Conservation (phyloP, 2,797 vertebrate species). For the Lithobates pipiens region DNA sequence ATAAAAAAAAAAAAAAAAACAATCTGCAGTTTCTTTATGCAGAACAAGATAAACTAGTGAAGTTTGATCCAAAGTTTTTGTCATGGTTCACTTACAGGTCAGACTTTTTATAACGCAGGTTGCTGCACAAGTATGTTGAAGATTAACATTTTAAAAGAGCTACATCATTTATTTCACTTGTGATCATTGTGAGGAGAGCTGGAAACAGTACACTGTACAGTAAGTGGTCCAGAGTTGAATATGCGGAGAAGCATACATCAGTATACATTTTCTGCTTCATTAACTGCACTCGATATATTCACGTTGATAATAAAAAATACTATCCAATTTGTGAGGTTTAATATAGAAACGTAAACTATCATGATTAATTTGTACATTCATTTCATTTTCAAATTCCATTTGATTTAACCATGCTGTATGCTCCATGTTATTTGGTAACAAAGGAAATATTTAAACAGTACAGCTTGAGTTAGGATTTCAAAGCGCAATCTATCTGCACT, state of each 20-base stretch:
- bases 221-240: not conserved
- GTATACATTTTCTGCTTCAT: not conserved
- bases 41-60: too few relatives aligned
- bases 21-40: too few relatives aligned
- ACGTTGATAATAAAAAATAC: not conserved
- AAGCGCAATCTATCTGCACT: conserved; percentile 48
- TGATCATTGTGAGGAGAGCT: not conserved
- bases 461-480: conserved; percentile 39
- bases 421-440: conserved; percentile 38
- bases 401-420: conserved; percentile 22
- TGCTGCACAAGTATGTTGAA: not conserved
- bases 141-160: not conserved
- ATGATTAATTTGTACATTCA: conserved; percentile 36
- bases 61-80: too few relatives aligned
- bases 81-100: not conserved
- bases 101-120: not conserved
- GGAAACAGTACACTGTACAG: not conserved
- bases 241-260: not conserved
- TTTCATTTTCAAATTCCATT: conserved; percentile 32
- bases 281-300: not conserved
- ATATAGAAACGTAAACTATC: conserved; percentile 5
- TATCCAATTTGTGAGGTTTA: not conserved
- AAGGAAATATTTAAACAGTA: conserved; percentile 58
- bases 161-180: not conserved
- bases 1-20: too few relatives aligned